Evolutionary conservation across 2,797 vertebrate genomes (phyloP).

Genomic region (Leptodactylus fallax): DNA sequence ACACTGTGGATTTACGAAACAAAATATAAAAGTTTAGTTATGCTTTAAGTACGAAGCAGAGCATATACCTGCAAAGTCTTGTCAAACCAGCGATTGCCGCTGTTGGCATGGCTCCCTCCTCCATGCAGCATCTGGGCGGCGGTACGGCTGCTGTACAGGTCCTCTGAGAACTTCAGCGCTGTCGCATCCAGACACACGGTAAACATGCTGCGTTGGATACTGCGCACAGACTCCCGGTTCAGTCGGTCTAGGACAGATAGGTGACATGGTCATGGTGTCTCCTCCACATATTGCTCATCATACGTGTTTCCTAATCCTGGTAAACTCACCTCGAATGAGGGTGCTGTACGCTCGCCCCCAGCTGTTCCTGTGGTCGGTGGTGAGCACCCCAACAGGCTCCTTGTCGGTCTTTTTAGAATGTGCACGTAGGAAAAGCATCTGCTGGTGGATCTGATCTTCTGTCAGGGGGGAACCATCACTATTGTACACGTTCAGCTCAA

Average conservation of each 20-base stretch:
- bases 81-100: conserved; percentile 89
- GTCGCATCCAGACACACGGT: conserved; percentile 84
- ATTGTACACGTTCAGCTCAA: conserved; percentile 84
- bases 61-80: conserved; percentile 82
- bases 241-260: conserved; percentile 77
- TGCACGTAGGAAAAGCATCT: conserved; percentile 81
- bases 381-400: conserved; percentile 85
- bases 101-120: conserved; percentile 85
- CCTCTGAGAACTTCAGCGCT: conserved; percentile 83
- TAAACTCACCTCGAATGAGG: conserved; percentile 66
- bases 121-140: conserved; percentile 85
- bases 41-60: too few species aligned
- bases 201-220: conserved; percentile 83
- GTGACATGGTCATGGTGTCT: not conserved
- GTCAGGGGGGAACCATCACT: conserved; percentile 84
- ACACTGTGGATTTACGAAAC: too few species aligned
- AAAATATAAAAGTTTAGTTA: too few species aligned
- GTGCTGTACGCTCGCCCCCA: conserved; percentile 84
- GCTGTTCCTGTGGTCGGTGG: conserved; percentile 85
- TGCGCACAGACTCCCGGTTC: conserved; percentile 82
- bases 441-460: conserved; percentile 83
- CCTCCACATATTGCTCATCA: too few species aligned
- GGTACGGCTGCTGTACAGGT: conserved; percentile 84
- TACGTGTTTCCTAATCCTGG: not conserved
- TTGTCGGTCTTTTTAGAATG: conserved; percentile 88